Conservation (phyloP, 2,797 vertebrate genomes). For the Periparus ater region DNA sequence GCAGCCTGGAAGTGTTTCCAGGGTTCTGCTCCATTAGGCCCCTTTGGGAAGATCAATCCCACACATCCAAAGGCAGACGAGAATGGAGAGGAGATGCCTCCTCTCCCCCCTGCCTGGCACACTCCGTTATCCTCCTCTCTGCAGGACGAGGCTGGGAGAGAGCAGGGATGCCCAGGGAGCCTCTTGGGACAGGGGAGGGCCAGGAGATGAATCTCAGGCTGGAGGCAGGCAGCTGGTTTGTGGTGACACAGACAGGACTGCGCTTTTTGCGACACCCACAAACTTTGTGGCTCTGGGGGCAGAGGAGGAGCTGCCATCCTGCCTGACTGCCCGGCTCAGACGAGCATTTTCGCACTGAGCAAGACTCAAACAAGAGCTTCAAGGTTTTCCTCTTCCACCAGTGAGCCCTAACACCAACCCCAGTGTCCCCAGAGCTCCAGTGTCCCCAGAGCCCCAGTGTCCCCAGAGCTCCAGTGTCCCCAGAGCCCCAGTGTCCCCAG, state of each 20-base stretch:
- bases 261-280: rapidly evolving
- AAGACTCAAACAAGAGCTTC: neutral
- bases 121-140: neutral
- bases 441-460: no score
- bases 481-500: rapidly evolving
- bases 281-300: neutral
- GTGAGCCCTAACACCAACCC: neutral
- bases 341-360: rapidly evolving
- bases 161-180: neutral
- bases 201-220: no score
- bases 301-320: neutral
- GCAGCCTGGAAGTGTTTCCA: neutral
- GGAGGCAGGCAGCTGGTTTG: neutral
- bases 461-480: neutral
- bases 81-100: neutral
- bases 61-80: neutral
- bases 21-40: slow-evolving; percentile 48
- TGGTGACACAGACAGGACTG: neutral
- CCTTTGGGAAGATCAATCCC: slow-evolving; percentile 12
- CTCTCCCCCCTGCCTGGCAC: neutral
- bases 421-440: no score
- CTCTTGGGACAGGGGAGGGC: neutral
- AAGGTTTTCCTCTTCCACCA: neutral
- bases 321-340: neutral
- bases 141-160: neutral